phyloP scores from a whole-genome alignment of 2,113 vertebrate genomes.

The Prionailurus viverrinus region DNA sequence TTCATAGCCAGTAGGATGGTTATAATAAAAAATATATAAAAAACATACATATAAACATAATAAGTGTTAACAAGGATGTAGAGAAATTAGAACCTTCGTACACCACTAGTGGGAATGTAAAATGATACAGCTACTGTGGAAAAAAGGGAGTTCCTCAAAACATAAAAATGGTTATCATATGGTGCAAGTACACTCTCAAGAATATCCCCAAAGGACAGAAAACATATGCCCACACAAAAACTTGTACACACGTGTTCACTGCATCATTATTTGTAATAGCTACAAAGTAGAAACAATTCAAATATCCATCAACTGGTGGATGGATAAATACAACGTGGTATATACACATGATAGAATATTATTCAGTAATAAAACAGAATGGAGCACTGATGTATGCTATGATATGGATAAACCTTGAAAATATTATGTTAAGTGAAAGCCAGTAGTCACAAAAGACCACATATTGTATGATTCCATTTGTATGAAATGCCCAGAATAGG shows the following conservation, averaged over 20 bases:
- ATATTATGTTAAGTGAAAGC: not conserved
- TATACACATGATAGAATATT: not conserved
- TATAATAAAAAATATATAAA: not conserved
- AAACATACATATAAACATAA: not conserved
- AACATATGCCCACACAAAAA: not conserved
- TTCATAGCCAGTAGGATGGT: not conserved
- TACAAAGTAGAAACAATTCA: not conserved
- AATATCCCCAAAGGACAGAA: slow-evolving; percentile 5
- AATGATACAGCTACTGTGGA: not conserved
- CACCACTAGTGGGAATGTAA: not conserved
- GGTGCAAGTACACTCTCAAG: not conserved
- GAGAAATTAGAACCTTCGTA: not conserved
- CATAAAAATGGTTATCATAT: not conserved
- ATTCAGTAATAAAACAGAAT: not conserved
- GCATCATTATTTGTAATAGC: not conserved
- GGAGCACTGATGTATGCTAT: not conserved
- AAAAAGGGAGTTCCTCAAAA: not conserved
- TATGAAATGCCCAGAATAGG: not conserved
- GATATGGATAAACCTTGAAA: not conserved
- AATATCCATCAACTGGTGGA: not conserved
- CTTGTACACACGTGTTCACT: not conserved
- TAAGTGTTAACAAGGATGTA: not conserved
- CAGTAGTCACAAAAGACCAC: not conserved
- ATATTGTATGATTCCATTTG: not conserved
- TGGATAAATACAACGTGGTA: not conserved